Conservation (phyloP, 2,888 invertebrate species). For the Entomobrya proxima region DNA sequence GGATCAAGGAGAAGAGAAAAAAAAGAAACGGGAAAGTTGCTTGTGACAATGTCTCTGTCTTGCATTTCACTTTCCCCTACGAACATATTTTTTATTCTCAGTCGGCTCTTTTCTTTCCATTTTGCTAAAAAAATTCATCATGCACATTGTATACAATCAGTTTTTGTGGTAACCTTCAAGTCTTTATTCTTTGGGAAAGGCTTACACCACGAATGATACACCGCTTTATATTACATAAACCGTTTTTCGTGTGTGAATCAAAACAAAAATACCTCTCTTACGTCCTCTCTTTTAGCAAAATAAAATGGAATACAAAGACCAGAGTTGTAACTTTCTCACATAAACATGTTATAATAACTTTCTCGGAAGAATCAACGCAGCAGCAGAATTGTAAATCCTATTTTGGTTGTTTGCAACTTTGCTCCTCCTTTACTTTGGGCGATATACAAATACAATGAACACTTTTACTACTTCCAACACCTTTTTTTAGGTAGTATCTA, state of each 20-base stretch:
- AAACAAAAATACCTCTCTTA: conserved; percentile 7
- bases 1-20: conserved; percentile 40
- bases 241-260: not conserved
- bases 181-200: not conserved
- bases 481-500: not conserved
- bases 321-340: not conserved
- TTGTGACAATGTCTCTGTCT: conserved; percentile 35
- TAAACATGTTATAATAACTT: conserved; percentile 9
- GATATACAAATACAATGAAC: not conserved
- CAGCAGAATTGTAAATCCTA: conserved; percentile 61
- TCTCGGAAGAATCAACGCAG: conserved; percentile 8
- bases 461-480: not conserved
- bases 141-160: not conserved
- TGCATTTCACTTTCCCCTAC: conserved; percentile 48
- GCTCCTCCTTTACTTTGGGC: not conserved
- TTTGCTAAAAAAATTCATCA: not conserved
- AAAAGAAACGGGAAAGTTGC: conserved; percentile 31
- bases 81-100: conserved; percentile 1
- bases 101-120: not conserved
- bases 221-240: conserved; percentile 6
- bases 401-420: conserved; percentile 57
- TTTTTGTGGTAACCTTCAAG: conserved; percentile 28
- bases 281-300: too few species aligned
- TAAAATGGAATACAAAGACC: too few species aligned
- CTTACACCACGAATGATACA: not conserved